A percentile compares a stretch with the other conserved stretches of the same genome.
Evolutionary conservation across 2,797 vertebrate genomes (phyloP).

Genomic region (Alca torda): DNA sequence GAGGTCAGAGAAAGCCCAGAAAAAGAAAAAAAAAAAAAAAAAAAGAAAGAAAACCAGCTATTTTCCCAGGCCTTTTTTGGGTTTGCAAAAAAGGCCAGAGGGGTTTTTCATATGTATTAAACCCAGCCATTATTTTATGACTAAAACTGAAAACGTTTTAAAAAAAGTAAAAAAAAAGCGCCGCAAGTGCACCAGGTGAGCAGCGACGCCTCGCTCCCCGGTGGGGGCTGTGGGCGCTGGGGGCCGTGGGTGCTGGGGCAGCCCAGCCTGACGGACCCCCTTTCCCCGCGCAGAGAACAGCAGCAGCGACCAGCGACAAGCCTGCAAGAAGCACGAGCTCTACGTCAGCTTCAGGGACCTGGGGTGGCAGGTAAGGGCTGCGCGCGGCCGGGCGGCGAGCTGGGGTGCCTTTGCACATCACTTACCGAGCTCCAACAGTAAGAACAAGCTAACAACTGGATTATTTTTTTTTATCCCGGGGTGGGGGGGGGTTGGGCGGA

Average conservation of each 20-base stretch:
- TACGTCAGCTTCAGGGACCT: slow-evolving; percentile 98
- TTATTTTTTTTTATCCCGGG: not conserved
- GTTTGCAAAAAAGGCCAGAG: not conserved
- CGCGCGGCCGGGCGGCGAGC: accelerated
- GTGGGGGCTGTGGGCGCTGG: not conserved
- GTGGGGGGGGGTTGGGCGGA: no score
- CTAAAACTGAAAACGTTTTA: not conserved
- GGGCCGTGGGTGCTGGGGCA: not conserved
- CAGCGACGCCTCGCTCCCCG: accelerated
- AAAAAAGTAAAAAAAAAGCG: not conserved
- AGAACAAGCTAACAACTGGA: not conserved
- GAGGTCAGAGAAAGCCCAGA: not conserved
- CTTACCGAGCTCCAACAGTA: not conserved
- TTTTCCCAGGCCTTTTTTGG: not conserved
- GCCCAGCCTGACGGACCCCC: not conserved
- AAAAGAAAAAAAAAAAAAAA: accelerated
- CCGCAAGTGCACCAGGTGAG: not conserved
- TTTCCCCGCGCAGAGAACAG: slow-evolving; percentile 85
- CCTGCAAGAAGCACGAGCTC: slow-evolving; percentile 98
- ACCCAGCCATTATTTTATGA: not conserved
- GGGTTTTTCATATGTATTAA: not conserved
- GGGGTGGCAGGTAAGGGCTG: slow-evolving; percentile 91
- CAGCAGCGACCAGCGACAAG: slow-evolving; percentile 94
- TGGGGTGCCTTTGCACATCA: not conserved
- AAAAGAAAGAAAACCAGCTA: accelerated